Percentiles rank a stretch among this genome's conserved stretches.
phyloP scores from a whole-genome alignment of 2,797 vertebrate species.

The Acomys russatus region DNA sequence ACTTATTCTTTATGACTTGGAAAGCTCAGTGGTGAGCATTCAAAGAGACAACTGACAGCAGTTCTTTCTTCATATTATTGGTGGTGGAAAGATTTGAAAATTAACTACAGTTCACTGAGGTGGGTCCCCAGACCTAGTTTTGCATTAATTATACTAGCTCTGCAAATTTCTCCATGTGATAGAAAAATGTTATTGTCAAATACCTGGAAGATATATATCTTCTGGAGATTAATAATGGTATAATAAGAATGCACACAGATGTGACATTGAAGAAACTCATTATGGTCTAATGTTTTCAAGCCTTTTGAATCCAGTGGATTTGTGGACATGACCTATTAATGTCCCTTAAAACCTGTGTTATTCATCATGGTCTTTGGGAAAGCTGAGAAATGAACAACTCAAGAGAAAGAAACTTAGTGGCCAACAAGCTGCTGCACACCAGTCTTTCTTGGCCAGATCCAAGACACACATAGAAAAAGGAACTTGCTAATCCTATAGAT shows the following conservation, averaged over 20 bases:
- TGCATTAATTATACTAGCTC: background rate
- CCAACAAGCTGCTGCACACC: background rate
- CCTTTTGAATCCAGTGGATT: background rate
- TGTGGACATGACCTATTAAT: background rate
- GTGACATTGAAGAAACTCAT: background rate
- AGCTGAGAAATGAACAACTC: constrained; percentile 11
- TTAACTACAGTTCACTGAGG: background rate
- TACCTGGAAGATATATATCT: background rate
- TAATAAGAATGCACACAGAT: background rate
- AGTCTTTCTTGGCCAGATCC: background rate
- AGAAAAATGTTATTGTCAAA: background rate
- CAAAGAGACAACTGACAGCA: background rate
- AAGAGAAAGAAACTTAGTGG: background rate
- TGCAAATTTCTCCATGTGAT: background rate
- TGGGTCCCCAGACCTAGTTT: background rate
- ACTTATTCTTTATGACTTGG: background rate
- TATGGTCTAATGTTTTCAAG: constrained; percentile 2
- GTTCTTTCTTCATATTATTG: background rate
- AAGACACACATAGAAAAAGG: background rate
- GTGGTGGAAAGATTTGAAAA: background rate
- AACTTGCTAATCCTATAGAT: background rate
- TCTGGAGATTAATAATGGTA: background rate
- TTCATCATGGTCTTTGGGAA: constrained; percentile 5
- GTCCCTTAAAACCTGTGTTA: background rate
- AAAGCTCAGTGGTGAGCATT: background rate